phyloP scores from a whole-genome alignment of 2,797 vertebrate genomes.

The Monodelphis domestica region DNA sequence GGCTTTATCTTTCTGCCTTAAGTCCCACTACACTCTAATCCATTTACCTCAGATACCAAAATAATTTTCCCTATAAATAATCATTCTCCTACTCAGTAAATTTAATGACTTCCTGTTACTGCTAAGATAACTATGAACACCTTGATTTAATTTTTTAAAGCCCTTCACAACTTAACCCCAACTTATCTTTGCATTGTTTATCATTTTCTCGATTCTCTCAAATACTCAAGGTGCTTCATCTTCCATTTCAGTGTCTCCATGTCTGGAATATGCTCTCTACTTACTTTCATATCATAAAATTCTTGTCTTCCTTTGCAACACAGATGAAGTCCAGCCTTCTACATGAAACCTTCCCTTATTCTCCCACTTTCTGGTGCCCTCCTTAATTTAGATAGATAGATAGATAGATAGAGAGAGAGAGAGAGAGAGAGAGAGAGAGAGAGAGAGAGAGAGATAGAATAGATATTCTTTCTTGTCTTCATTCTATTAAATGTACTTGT shows the following conservation, averaged over 20 bases:
- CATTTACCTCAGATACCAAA: neutral
- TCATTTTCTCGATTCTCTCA: neutral
- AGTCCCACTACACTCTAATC: neutral
- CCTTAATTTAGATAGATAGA: too few relatives aligned
- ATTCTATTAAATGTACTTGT: neutral
- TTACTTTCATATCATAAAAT: neutral
- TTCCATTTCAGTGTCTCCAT: neutral
- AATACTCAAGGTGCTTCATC: neutral
- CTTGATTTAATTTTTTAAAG: neutral
- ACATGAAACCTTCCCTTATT: neutral
- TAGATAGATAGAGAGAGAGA: too few relatives aligned
- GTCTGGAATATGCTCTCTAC: neutral
- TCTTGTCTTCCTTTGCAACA: neutral
- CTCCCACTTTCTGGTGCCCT: neutral
- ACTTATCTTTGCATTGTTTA: neutral
- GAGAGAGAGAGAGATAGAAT: too few relatives aligned
- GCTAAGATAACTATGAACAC: neutral
- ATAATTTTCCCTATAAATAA: neutral
- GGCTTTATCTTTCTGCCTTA: neutral
- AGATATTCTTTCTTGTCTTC: neutral
- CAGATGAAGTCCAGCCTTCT: neutral
- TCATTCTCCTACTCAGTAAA: neutral
- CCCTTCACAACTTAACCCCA: neutral
- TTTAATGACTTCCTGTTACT: neutral
- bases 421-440: too few relatives aligned